Evolutionary conservation across 2,888 invertebrate genomes (phyloP), one percentile per base, ranked within the genome.

Genomic region (Drosophila imparisetae): DNA sequence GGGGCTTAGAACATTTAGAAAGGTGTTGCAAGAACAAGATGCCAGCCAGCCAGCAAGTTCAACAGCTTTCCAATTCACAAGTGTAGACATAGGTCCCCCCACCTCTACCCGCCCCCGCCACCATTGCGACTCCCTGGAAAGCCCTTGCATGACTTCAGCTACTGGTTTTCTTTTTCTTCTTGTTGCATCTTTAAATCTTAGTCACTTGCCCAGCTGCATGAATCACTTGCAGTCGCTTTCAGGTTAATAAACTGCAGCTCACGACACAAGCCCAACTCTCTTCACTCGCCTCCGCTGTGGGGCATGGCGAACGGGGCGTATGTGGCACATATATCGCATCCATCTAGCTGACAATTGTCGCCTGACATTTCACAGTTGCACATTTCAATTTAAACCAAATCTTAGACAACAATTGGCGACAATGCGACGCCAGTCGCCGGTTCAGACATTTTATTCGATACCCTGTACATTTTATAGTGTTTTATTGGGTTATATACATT

Each of bases 351-450:
- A 85, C 90, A 90, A 91, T 91, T 90, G 88, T 65, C 77, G 71
- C 77, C 83, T 91, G 91, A 91, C 91, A 90, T 89, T 85, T 89
- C 76, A 74, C 88, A 90, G 89, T 90, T 91, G 91, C 91, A 91
- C 91, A 90, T 91, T 91, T 91, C 91, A 91, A 91, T 91, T 91
- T 83, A 91, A 90, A 74, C 71, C 60, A 74, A 78, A 80, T 73
- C 80, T 80, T 78, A 81, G 81, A 75, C 70, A 62, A 58, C 73
- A 65, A 67, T 73, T 77, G 71, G 74, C 82, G 82, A 82, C 81
- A 77, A 67, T 70, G 78, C 71, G 81, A 72, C 78, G 83, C 79
- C 78, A 73, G 61, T 59, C 34, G 27, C 53, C 45, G n/a, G 11
- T 29, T 15, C 21, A 53, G n/a, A n/a, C 38, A 65, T 54, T 18